phyloP scores from a whole-genome alignment of 1,140 invertebrate species.

The Drosophila orosa region DNA sequence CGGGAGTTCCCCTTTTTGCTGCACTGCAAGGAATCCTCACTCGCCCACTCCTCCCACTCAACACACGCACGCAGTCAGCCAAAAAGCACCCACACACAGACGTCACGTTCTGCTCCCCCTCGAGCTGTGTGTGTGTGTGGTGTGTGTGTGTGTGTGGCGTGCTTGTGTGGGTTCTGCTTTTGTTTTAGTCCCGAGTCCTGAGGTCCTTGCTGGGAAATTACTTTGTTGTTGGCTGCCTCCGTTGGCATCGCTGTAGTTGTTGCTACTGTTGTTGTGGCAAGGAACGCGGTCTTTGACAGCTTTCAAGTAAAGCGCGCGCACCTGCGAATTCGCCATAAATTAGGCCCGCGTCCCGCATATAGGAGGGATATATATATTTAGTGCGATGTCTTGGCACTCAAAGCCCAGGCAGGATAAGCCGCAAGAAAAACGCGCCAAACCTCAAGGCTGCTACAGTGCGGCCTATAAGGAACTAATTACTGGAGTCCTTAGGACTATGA shows the following conservation, averaged over 20 bases:
- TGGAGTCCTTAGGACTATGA: background rate
- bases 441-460: slow-evolving; percentile 19
- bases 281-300: slow-evolving; percentile 73
- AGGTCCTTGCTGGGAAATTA: slow-evolving; percentile 59
- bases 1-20: slow-evolving; percentile 26
- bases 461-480: slow-evolving; percentile 8
- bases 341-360: slow-evolving; percentile 52
- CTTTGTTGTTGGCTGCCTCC: slow-evolving; percentile 45
- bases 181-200: slow-evolving; percentile 69
- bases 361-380: slow-evolving; percentile 26
- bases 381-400: slow-evolving; percentile 39
- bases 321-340: slow-evolving; percentile 79
- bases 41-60: slow-evolving; percentile 5
- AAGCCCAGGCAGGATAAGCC: slow-evolving; percentile 25
- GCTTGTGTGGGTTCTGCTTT: slow-evolving; percentile 47
- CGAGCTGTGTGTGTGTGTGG: slow-evolving; percentile 11
- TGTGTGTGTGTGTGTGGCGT: slow-evolving; percentile 18
- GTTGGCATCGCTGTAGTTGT: slow-evolving; percentile 37
- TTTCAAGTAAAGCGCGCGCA: slow-evolving; percentile 75
- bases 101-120: slow-evolving; percentile 51
- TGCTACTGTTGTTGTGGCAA: slow-evolving; percentile 26
- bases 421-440: slow-evolving; percentile 41
- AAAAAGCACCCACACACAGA: slow-evolving; percentile 34
- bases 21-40: slow-evolving; percentile 21
- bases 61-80: slow-evolving; percentile 7